Evolutionary conservation across 2,797 vertebrate species (phyloP).

Genomic region (Chloroceryle amazona): DNA sequence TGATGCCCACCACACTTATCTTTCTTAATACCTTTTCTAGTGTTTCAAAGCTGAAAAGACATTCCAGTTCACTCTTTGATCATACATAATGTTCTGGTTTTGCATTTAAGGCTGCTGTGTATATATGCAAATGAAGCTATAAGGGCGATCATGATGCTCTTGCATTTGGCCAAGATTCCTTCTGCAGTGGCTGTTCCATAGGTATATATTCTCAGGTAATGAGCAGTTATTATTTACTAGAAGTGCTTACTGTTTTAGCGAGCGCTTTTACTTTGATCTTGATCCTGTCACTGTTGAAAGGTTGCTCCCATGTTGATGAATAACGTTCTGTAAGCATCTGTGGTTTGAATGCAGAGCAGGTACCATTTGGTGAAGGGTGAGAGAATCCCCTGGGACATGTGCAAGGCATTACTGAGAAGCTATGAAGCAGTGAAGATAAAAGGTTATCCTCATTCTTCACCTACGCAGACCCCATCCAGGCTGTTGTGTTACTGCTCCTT

Average conservation of each 20-base stretch:
- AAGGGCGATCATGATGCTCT: not conserved
- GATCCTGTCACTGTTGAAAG: not conserved
- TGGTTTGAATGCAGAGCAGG: not conserved
- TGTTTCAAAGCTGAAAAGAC: not conserved
- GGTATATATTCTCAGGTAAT: not conserved
- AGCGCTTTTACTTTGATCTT: not conserved
- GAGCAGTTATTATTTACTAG: not conserved
- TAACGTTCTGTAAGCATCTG: not conserved
- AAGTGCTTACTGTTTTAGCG: not conserved
- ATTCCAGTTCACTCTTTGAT: not conserved
- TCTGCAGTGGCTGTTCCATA: not conserved
- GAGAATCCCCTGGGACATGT: not conserved
- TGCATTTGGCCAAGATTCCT: not conserved
- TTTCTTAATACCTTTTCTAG: not conserved
- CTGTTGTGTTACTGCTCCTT: not conserved
- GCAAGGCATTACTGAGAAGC: accelerated
- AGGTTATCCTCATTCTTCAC: not conserved
- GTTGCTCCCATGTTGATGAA: not conserved
- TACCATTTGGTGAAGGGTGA: not conserved
- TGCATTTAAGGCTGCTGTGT: not conserved
- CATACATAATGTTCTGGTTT: not conserved
- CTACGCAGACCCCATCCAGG: not conserved
- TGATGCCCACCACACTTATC: accelerated
- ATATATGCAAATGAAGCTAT: not conserved
- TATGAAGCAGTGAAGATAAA: not conserved